These are phyloP conservation scores for Notothenia coriiceps DNA, from an alignment of 2,113 vertebrate genomes.

Conservation along the genomic window DNA sequence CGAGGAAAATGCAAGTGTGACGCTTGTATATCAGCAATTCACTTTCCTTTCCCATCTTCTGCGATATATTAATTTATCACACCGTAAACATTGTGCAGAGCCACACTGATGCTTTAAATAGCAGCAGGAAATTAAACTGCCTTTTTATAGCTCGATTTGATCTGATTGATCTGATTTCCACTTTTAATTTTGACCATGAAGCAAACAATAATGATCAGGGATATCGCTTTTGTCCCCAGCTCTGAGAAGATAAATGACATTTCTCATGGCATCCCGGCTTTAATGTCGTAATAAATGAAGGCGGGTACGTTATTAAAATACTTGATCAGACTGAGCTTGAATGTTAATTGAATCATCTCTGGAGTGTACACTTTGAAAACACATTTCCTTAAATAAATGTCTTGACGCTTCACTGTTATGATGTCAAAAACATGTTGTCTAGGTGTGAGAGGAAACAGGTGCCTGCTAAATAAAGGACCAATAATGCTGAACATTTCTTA, in stretches of 20 bases:
- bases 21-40: not conserved
- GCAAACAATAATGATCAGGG: slow-evolving; percentile 34
- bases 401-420: not conserved
- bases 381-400: slow-evolving; percentile 57
- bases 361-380: slow-evolving; percentile 47
- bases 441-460: slow-evolving; percentile 28
- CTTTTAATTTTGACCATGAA: slow-evolving; percentile 37
- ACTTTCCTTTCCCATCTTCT: not conserved
- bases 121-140: slow-evolving; percentile 25
- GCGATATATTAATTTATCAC: not conserved
- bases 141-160: not conserved
- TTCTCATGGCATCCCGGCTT: slow-evolving; percentile 10
- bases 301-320: slow-evolving; percentile 48
- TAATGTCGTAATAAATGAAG: slow-evolving; percentile 24
- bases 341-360: slow-evolving; percentile 57
- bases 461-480: slow-evolving; percentile 4
- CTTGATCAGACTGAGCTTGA: slow-evolving; percentile 9
- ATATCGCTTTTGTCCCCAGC: slow-evolving; percentile 30
- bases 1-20: not conserved
- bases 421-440: no score
- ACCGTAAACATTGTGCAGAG: slow-evolving; percentile 2
- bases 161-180: slow-evolving; percentile 15
- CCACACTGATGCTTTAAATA: slow-evolving; percentile 24
- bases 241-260: slow-evolving; percentile 31
- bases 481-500: no score